Base-by-base conservation (phyloP, 2,797 vertebrate species). In the Acrocephalus scirpaceus region DNA sequence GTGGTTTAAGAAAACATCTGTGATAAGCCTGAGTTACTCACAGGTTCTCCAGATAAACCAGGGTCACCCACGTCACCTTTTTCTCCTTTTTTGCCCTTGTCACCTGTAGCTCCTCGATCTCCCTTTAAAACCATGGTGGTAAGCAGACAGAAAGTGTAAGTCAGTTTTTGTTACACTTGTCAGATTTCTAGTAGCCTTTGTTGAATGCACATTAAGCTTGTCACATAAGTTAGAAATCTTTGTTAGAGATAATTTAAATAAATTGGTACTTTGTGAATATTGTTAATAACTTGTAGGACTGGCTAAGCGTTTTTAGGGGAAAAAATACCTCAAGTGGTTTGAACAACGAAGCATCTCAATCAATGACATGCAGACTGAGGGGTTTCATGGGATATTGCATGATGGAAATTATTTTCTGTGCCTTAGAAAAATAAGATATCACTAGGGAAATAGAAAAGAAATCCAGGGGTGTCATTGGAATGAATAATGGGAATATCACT, bases 41-140 rank as follows among this genome's bases (percentile, higher is more conserved):
- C 99, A 88, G 97, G 77, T 76, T 98, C 97, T 94, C 99, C 99
- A 79, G 98, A 69, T 75, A 98, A 70, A 95, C 99, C 99, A 93
- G 96, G 61, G 94, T 99, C 98, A 88, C 99, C 99, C 57, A 98
- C 47, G 66, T 98, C 98, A 89, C 99, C 99, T 96, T 98, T 98
- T 45, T 95, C 86, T 53, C 98, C 99, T 97, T 98, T 99, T 83
- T 96, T 96, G 65, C 98, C 99, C 87, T 98, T 98, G 94, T 99
- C 98, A n/a, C 98, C 98, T 88, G 96, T 96, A 81, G 97, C 92
- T 82, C 98, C 99, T 91, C 98, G 98, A 93, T 99, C 98, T 79
- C 99, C 99, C 99, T 99, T 96, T 89, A 70, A 94, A 91, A 86
- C 57, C 79, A 62, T 8, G 7, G 60, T 79, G 77, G 58, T 84